Base-by-base conservation (phyloP, 2,888 invertebrate species). In the Marasmarcha lunaedactyla region DNA sequence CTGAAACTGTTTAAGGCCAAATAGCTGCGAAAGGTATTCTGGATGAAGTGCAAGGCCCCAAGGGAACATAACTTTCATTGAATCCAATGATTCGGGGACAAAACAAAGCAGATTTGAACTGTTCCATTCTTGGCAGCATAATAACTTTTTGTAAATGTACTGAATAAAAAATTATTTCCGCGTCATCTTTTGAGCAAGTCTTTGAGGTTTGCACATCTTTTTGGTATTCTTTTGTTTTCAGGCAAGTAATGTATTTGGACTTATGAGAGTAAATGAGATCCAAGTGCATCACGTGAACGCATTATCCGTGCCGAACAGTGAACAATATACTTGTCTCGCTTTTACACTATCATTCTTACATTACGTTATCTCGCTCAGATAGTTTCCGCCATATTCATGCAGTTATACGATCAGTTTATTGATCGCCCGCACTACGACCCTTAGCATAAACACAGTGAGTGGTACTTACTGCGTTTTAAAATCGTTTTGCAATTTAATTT, bases 41-140 rank as follows among this genome's bases (percentile, higher is more conserved):
- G 7, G 9, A 12, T 3, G 6, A 5, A 7, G 7, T 30, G 2
- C 3, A 7, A 4, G 9, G n/a, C 15, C 40, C 37, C 38, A 38
- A 11, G 2, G 39, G 42, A 9, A 41, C 42, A 39, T 44, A 42
- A 33, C 39, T 43, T 13, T 46, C 34, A 34, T 43, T 40, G 20
- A 37, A 46, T 1, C 35, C 38, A 1, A 41, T 42, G 7, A 47
- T 15, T 14, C 50, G 15, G 10, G 47, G 50, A 14, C 46, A 48
- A 39, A 54, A 55, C 36, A 51, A 46, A 6, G 46, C 48, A 2
- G 39, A 37, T 44, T 53, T 53, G 35, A 51, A 52, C 36, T 42
- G 36, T 1, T 52, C 51, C 41, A 57, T 48, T n/a, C 52, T 47
- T 1, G 54, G 51, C 20, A 55, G 26, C 52, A 59, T 50, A 10